A percentile compares a stretch with the other conserved stretches of the same genome.
Conservation (phyloP, 1,140 invertebrate genomes). For the Formica selysi region DNA sequence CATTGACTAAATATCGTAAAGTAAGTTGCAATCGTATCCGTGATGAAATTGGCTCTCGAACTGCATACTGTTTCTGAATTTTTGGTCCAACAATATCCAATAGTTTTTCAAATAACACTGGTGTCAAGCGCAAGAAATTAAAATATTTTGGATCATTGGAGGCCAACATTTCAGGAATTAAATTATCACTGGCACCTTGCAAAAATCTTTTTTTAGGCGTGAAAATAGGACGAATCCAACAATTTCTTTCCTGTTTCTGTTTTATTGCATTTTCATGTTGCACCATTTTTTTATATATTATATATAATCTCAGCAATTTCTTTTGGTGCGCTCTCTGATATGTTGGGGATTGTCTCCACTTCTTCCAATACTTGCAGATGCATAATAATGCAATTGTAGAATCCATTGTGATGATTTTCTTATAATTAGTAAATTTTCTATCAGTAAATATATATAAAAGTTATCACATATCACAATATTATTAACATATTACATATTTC, state of each 20-base stretch:
- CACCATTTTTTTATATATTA: background rate
- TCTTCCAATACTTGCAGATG: background rate
- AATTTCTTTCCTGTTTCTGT: background rate
- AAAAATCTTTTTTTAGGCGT: background rate
- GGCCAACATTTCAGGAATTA: background rate
- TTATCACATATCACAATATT: too few species aligned
- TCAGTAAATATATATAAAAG: too few species aligned
- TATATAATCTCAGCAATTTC: background rate
- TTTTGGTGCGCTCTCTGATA: background rate
- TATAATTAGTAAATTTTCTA: background rate
- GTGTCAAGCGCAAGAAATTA: background rate
- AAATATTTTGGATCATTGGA: background rate
- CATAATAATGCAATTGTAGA: conserved; percentile 10
- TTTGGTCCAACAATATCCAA: conserved; percentile 6
- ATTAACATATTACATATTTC: too few species aligned
- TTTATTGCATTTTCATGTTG: background rate
- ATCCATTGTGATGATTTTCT: background rate
- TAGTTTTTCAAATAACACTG: background rate
- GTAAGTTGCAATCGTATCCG: conserved; percentile 2
- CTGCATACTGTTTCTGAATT: background rate
- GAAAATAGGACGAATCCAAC: background rate
- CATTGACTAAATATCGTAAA: background rate
- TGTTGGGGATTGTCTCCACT: background rate
- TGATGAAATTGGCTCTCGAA: background rate
- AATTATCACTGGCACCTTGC: background rate